phyloP scores from a whole-genome alignment of 2,113 vertebrate species.

The Gasterosteus nipponicus region DNA sequence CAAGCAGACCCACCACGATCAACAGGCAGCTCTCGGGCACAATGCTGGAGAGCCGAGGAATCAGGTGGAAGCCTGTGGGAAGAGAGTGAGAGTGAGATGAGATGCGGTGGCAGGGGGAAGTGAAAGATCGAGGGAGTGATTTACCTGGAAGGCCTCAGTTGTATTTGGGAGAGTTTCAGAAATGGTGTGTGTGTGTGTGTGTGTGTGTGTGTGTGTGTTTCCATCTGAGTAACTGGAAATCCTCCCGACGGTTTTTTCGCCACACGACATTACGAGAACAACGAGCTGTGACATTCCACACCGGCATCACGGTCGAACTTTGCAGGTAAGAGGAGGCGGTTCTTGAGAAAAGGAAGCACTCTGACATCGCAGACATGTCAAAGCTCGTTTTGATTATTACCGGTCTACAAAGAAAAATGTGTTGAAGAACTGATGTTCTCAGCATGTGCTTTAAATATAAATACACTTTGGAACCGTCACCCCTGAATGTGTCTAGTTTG shows the following conservation, averaged over 20 bases:
- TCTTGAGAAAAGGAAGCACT: neutral
- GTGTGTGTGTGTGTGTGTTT: neutral
- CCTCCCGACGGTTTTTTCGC: neutral
- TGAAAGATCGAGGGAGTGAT: neutral
- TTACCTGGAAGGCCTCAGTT: neutral
- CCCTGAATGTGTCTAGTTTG: neutral
- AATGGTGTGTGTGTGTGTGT: too few relatives aligned
- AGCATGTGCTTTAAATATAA: neutral
- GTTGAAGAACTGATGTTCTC: neutral
- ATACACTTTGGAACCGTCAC: neutral
- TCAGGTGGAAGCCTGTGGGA: constrained; percentile 91
- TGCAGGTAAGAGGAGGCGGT: neutral
- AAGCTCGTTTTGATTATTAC: neutral
- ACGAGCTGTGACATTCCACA: constrained; percentile 31
- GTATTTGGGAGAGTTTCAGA: too few relatives aligned
- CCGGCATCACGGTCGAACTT: neutral
- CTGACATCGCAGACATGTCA: constrained; percentile 1
- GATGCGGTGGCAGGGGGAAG: too few relatives aligned
- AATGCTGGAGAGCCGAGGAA: constrained; percentile 89
- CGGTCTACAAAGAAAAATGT: neutral
- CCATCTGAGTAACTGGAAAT: neutral
- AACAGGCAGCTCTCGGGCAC: constrained; percentile 98
- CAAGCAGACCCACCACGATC: constrained; percentile 92
- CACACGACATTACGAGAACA: neutral
- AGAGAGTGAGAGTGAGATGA: neutral